Conservation (phyloP, 2,113 vertebrate genomes). For the Henicopernis longicauda region DNA sequence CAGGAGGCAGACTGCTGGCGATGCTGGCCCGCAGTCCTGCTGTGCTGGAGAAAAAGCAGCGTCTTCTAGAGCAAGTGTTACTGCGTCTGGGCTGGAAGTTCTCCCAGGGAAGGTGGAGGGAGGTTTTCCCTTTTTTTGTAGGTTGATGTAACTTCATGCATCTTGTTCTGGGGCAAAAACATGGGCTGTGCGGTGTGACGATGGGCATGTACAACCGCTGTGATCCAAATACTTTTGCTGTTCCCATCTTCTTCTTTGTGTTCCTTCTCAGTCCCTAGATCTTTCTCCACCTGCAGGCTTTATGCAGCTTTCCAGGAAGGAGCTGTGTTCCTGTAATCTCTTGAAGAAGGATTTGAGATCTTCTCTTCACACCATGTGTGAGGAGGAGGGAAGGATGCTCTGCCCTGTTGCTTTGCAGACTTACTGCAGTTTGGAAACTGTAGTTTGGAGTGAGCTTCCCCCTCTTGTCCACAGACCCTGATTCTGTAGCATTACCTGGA, state of each 20-base stretch:
- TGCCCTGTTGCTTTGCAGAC: neutral
- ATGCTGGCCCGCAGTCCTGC: fast-evolving
- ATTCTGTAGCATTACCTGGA: neutral
- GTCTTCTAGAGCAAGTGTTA: neutral
- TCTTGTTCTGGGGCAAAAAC: neutral
- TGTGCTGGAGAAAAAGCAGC: neutral
- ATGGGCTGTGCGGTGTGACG: neutral
- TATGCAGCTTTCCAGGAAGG: neutral
- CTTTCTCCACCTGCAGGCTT: neutral
- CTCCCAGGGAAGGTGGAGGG: neutral
- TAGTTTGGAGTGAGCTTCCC: neutral
- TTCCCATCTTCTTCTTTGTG: neutral
- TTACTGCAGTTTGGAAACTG: neutral
- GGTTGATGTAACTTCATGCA: fast-evolving
- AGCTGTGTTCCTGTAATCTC: neutral
- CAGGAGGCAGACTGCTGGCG: neutral
- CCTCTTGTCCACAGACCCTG: neutral
- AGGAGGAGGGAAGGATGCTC: neutral
- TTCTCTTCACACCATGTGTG: neutral
- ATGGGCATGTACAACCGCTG: fast-evolving
- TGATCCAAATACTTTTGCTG: neutral
- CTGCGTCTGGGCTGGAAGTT: neutral
- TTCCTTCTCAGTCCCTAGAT: neutral
- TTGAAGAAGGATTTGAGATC: neutral
- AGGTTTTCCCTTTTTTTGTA: neutral